Base-by-base conservation (phyloP, 2,797 vertebrate genomes). In the Onychomys leucogaster region DNA sequence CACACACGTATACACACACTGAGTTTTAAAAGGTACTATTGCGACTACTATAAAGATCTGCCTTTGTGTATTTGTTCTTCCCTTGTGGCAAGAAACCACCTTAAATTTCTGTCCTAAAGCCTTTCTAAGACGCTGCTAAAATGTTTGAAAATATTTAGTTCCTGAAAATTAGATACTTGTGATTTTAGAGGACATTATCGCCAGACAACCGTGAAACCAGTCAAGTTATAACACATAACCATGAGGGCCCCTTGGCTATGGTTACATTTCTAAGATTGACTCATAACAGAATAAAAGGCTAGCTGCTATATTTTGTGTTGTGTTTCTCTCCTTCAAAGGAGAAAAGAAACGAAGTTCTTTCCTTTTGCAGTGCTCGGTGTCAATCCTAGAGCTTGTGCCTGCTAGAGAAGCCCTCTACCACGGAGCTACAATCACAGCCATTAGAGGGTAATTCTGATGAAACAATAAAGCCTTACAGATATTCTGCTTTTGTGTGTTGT, bases 221-320 rank as follows among this genome's bases (percentile, higher is more conserved):
- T 49, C 78, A 59, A 25, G 23, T 80, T 14, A 6, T 6, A 59
- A 16, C 43, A n/a, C 11, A 34, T 0, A 1, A 21, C 5, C 2
- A 2, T 12, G 29, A 23, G 4, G 34, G 9, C 14, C 46, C 52
- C 67, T 63, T 21, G 3, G 63, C n/a, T n/a, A 0, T 0, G 14
- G 34, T 32, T 41, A 23, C 1, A 3, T 0, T 1, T 1, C 14
- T 3, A 5, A 0, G 4, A 25, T 13, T 52, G 43, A 32, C 43
- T 55, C 89, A 11, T 3, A 23, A 11, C 14, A 59, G 67, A 49
- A 2, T 32, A 78, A 29, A 12, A 12, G 32, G 19, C 21, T 21
- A 2, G 5, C 12, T 34, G 19, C 63, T 46, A 14, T 17, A 78
- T 21, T 41, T n/a, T 17, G 2, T 0, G 2, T 10, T 41, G 32